Percentiles rank a stretch among this genome's conserved stretches.
Evolutionary conservation across 1,140 invertebrate genomes (phyloP).

Genomic region (Lordiphosa mommai): DNA sequence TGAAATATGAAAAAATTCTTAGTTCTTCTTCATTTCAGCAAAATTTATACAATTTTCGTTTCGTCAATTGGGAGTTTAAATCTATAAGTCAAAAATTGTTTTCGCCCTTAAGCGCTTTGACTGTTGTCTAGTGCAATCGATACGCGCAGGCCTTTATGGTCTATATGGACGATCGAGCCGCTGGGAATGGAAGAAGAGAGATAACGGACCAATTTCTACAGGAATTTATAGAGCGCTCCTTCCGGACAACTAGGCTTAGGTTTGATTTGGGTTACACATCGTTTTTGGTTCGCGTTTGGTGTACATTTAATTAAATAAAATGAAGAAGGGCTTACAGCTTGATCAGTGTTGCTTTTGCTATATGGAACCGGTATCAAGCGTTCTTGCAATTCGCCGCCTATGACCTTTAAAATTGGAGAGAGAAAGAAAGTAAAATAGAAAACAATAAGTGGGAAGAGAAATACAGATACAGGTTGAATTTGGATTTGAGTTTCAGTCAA

Average conservation of each 20-base stretch:
- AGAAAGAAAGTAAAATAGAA: conserved; percentile 62
- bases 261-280: not conserved
- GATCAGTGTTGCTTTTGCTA: conserved; percentile 99
- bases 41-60: no score
- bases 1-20: no score
- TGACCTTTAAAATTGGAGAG: conserved; percentile 87
- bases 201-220: no score
- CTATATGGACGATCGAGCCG: no score
- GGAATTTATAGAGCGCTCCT: no score
- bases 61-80: no score
- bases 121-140: no score
- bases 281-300: not conserved
- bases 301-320: conserved; percentile 38
- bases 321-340: conserved; percentile 93
- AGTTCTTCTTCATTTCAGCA: no score
- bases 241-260: not conserved
- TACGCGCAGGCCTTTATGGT: no score
- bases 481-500: conserved; percentile 9
- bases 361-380: conserved; percentile 99
- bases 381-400: conserved; percentile 99
- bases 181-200: no score
- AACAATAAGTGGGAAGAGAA: conserved; percentile 65
- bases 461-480: conserved; percentile 47
- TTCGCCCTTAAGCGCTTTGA: no score
- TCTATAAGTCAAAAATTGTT: no score